Percentiles rank a stretch among this genome's conserved stretches.
Conservation (phyloP, 2,113 vertebrate genomes). For the Chascanopsetta lugubris region DNA sequence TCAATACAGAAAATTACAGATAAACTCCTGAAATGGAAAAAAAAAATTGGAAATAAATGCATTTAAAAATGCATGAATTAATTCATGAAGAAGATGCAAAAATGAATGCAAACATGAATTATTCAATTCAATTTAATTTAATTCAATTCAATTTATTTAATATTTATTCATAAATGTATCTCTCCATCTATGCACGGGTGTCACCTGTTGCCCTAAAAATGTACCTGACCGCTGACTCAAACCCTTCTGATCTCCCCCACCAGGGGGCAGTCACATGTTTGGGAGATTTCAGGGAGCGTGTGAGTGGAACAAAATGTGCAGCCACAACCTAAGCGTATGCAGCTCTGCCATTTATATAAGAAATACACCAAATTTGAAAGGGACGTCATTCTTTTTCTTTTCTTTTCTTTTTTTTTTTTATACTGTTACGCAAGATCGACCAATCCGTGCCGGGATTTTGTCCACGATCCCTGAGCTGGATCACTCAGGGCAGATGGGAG, state of each 20-base stretch:
- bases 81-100: too few relatives aligned
- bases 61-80: too few relatives aligned
- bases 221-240: not conserved
- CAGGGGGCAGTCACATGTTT: conserved; percentile 54
- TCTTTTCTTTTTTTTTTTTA: too few relatives aligned
- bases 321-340: not conserved
- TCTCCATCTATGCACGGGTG: too few relatives aligned
- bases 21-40: too few relatives aligned
- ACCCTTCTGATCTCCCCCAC: conserved; percentile 28
- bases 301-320: conserved; percentile 27
- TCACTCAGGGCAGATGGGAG: not conserved
- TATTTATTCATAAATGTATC: not conserved
- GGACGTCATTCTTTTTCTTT: not conserved
- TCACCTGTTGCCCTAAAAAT: not conserved
- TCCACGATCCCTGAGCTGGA: not conserved
- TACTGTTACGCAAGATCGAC: not conserved
- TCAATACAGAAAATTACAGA: too few relatives aligned
- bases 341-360: not conserved
- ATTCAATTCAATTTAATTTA: too few relatives aligned
- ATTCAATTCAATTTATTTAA: too few relatives aligned
- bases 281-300: not conserved
- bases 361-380: not conserved
- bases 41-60: too few relatives aligned
- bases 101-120: too few relatives aligned
- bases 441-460: not conserved